These are phyloP conservation scores for Sander vitreus DNA, from an alignment of 2,113 vertebrate genomes.

Conservation along the genomic window DNA sequence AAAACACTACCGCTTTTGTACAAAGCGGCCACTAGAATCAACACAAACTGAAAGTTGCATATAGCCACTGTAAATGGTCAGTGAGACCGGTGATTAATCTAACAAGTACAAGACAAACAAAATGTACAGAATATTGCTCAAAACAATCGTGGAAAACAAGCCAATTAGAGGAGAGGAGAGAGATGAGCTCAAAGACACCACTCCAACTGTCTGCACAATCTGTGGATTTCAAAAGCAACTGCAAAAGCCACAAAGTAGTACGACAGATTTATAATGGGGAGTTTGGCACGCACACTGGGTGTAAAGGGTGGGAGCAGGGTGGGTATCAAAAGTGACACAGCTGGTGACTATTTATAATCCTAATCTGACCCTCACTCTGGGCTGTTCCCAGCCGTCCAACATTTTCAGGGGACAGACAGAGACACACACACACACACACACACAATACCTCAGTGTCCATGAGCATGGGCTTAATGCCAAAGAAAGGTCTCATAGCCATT, in stretches of 20 bases:
- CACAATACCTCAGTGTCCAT: conserved; percentile 84
- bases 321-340: conserved; percentile 75
- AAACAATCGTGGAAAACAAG: not conserved
- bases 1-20: too few relatives aligned
- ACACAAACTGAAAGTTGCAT: too few relatives aligned
- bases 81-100: not conserved
- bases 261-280: conserved; percentile 47
- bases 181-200: conserved; percentile 36
- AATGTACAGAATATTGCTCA: not conserved
- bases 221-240: conserved; percentile 42
- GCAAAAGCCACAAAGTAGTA: conserved; percentile 24
- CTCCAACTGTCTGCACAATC: conserved; percentile 75
- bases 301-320: conserved; percentile 39
- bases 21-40: too few relatives aligned
- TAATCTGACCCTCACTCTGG: conserved; percentile 60
- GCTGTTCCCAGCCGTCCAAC: conserved; percentile 40
- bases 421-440: conserved; percentile 12
- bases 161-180: not conserved
- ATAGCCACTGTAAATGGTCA: too few relatives aligned
- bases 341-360: conserved; percentile 76
- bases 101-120: not conserved
- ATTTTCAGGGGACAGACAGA: conserved; percentile 30
- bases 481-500: conserved; percentile 89
- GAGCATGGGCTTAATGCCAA: conserved; percentile 85
- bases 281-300: conserved; percentile 44